These are phyloP conservation scores for Eupithecia insigniata DNA, from an alignment of 2,888 invertebrate species.

Conservation along the genomic window DNA sequence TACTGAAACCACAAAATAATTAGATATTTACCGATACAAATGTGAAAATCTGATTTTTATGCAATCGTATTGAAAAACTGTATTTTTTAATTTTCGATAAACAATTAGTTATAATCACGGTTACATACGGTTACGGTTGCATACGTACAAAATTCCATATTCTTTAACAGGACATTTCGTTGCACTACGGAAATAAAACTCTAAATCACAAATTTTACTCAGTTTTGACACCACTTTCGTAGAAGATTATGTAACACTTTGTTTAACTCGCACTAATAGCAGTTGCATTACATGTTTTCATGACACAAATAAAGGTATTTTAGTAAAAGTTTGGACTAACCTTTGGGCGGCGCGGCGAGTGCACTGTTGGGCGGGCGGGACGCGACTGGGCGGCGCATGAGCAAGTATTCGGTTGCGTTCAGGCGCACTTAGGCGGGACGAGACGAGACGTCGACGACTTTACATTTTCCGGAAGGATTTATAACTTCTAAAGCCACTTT, in stretches of 20 bases:
- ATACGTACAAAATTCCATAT: constrained; percentile 65
- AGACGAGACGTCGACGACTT: constrained; percentile 28
- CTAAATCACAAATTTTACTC: not conserved
- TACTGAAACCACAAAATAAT: not conserved
- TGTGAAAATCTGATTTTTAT: not conserved
- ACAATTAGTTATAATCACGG: not conserved
- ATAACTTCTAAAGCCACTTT: not conserved
- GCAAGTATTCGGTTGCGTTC: constrained; percentile 38
- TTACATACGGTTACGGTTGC: constrained; percentile 47
- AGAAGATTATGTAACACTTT: not conserved
- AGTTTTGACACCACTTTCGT: not conserved
- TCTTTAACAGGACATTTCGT: constrained; percentile 51
- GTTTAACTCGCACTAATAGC: not conserved
- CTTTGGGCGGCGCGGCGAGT: constrained; percentile 59
- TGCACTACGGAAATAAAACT: constrained; percentile 31
- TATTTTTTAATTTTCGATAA: not conserved
- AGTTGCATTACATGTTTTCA: constrained; percentile 18
- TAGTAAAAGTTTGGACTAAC: constrained; percentile 59
- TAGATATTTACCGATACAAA: not conserved
- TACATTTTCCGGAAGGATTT: constrained; percentile 12
- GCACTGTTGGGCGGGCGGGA: constrained; percentile 77
- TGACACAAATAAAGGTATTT: constrained; percentile 32
- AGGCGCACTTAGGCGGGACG: constrained; percentile 45
- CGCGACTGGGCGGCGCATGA: constrained; percentile 77
- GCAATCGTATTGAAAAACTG: not conserved